These are phyloP conservation scores for Drosophila arizonae DNA, from an alignment of 1,140 invertebrate species.

Conservation along the genomic window DNA sequence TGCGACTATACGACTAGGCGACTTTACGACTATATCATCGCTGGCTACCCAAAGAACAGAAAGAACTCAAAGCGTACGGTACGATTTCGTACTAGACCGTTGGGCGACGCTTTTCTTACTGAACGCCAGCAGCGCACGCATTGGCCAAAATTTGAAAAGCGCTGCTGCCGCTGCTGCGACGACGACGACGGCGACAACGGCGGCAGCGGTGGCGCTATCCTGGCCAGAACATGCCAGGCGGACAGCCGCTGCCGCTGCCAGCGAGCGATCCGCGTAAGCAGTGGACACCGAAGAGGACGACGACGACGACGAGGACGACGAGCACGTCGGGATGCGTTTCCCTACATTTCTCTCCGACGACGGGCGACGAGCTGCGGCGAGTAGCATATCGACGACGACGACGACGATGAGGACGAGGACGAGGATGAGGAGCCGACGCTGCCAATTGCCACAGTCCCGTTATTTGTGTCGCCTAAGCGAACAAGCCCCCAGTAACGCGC, in stretches of 20 bases:
- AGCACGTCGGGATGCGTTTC: conserved; percentile 58
- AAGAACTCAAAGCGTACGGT: conserved; percentile 78
- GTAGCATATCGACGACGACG: conserved; percentile 8
- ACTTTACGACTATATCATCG: conserved; percentile 43
- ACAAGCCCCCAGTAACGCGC: conserved; percentile 45
- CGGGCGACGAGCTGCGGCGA: conserved; percentile 7
- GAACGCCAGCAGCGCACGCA: conserved; percentile 78
- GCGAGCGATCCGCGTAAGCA: conserved; percentile 51
- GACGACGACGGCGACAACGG: conserved; percentile 48
- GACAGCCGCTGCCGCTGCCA: conserved; percentile 42
- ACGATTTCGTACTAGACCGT: conserved; percentile 82
- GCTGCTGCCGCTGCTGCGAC: conserved; percentile 48
- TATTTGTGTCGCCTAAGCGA: conserved; percentile 52
- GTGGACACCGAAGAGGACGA: conserved; percentile 42
- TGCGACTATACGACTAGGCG: conserved; percentile 22
- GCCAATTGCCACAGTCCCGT: conserved; percentile 52
- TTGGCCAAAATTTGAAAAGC: conserved; percentile 71
- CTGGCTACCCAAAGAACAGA: conserved; percentile 46
- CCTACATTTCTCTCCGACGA: conserved; percentile 70
- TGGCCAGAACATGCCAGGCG: conserved; percentile 44
- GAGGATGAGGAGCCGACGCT: conserved; percentile 31
- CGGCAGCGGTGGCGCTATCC: conserved; percentile 36
- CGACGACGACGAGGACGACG: conserved; percentile 34
- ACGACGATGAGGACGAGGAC: conserved; percentile 17
- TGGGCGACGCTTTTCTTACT: conserved; percentile 83